Conservation (phyloP, 2,797 vertebrate genomes). For the Eutrigla gurnardus region DNA sequence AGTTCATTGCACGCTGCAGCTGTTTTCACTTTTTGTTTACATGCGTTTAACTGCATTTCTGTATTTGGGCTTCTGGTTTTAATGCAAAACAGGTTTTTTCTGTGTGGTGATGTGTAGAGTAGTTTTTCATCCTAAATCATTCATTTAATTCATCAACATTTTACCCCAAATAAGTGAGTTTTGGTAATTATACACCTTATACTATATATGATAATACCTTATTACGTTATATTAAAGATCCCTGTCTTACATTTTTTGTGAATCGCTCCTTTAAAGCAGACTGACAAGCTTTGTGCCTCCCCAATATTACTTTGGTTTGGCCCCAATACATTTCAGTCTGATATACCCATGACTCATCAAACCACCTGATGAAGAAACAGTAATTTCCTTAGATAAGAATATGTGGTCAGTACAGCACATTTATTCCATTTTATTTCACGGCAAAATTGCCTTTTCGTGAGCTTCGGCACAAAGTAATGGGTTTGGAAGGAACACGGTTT, state of each 20-base stretch:
- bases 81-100: neutral
- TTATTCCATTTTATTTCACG: neutral
- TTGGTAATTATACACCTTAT: neutral
- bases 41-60: neutral
- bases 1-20: neutral
- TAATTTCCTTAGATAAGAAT: neutral
- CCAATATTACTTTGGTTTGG: neutral
- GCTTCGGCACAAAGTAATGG: conserved; percentile 14
- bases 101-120: neutral
- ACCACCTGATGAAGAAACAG: neutral
- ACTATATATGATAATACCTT: no score
- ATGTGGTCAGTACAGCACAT: neutral
- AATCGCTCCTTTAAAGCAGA: no score
- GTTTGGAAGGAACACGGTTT: conserved; percentile 42
- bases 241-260: no score
- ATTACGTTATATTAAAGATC: no score
- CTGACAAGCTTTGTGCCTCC: neutral
- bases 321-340: neutral
- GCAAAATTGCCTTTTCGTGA: conserved; percentile 17
- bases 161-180: no score
- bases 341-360: neutral
- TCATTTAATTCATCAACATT: no score
- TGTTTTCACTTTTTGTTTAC: conserved; percentile 2
- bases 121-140: neutral
- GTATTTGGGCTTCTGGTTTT: neutral